Evolutionary conservation across 2,113 vertebrate genomes (phyloP), one percentile per base, ranked within the genome.

Genomic region (Chionomys nivalis): DNA sequence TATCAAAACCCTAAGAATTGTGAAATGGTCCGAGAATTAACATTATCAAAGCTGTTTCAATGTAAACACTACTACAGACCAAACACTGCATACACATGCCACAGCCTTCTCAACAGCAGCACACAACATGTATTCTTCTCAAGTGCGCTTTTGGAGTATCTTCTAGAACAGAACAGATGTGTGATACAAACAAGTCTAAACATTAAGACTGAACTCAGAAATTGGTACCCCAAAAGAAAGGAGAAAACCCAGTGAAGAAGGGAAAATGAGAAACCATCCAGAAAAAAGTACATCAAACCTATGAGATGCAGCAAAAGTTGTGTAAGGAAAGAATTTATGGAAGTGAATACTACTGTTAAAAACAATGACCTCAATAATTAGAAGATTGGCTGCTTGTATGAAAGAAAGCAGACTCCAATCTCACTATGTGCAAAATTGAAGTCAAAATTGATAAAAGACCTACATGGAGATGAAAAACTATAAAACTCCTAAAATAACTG

Each of bases 1-100:
- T 82, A 82, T 39, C 6, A 36, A 82, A 39, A 82, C 55, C 23
- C 55, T 82, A 82, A 85, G 14, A 65, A 63, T 42, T 83, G 97
- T 97, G 96, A 97, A 97, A 97, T 87, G 89, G 14, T 94, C 96
- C 85, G 97, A 76, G 82, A 90, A 52, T 55, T 83, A 75, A 89
- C 19, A 77, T 28, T 70, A 70, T 70, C 33, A 68, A 89, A 44
- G 52, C 26, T 19, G 31, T 28, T 28, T 66, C 70, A 39, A 82
- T 63, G 42, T 61, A 68, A 79, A 70, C 26, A 87, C 28, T 17
- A 91, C 47, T 77, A 52, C 14, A 78, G 13, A 79, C 10, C 21
- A 78, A 79, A 78, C 6, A 47, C 85, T 47, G 72, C 4, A 70
- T 16, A 61, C 63, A 58, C 16, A 66, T 6, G 44, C 12, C 33